phyloP scores from a whole-genome alignment of 2,797 vertebrate genomes.

The Cossypha caffra region DNA sequence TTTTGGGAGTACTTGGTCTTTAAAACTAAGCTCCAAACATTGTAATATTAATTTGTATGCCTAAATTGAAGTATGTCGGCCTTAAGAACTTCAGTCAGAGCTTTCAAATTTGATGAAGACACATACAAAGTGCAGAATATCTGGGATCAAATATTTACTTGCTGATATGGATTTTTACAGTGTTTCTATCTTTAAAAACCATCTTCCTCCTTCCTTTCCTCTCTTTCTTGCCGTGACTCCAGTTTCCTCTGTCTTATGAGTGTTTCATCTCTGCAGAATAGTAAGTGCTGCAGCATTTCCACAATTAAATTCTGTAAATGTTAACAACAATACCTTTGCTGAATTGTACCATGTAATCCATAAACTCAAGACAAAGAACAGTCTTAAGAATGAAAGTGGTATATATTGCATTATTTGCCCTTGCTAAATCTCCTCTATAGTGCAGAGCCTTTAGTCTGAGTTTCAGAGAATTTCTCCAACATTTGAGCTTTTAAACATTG shows the following conservation, averaged over 20 bases:
- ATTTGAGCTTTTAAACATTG: neutral
- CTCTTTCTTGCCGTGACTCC: neutral
- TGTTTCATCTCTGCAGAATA: neutral
- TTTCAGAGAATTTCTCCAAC: neutral
- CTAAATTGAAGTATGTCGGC: neutral
- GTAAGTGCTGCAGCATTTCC: neutral
- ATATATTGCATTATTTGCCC: neutral
- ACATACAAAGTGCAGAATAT: neutral
- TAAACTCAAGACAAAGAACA: neutral
- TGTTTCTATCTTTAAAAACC: fast-evolving
- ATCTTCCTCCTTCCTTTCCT: neutral
- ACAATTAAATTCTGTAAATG: neutral
- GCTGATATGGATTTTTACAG: neutral
- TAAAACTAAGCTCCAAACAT: neutral
- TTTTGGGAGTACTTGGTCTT: neutral
- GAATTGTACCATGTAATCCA: neutral
- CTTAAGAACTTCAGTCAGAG: neutral
- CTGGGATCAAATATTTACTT: neutral
- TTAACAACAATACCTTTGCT: neutral
- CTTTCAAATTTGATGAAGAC: neutral
- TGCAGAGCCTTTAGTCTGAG: neutral
- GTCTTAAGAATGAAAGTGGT: neutral
- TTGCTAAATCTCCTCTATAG: neutral
- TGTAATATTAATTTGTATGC: neutral
- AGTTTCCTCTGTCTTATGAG: neutral